phyloP scores from a whole-genome alignment of 2,797 vertebrate species.

The Aulostomus chinensis region DNA sequence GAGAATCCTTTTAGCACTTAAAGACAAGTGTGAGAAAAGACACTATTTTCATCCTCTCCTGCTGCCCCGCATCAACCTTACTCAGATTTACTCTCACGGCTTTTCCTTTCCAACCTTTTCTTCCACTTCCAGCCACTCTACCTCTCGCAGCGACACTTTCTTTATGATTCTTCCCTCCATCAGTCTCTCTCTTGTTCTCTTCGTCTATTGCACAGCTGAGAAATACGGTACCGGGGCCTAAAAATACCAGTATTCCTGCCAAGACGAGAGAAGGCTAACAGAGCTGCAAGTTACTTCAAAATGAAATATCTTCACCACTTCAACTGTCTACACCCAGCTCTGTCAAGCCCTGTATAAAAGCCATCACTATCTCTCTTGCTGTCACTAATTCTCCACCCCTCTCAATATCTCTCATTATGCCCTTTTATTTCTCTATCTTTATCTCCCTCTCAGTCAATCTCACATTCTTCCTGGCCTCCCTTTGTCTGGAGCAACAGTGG shows the following conservation, averaged over 20 bases:
- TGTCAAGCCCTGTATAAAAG: slow-evolving; percentile 37
- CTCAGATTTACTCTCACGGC: not conserved
- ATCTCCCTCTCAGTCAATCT: slow-evolving; percentile 18
- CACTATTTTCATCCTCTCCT: not conserved
- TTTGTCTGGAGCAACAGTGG: not conserved
- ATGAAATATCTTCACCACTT: slow-evolving; percentile 46
- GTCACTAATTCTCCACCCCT: not conserved
- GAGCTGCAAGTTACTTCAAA: slow-evolving; percentile 26
- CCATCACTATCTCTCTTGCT: slow-evolving; percentile 11
- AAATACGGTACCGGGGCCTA: slow-evolving; percentile 37
- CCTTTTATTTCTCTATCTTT: slow-evolving; percentile 21
- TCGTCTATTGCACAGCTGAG: slow-evolving; percentile 11
- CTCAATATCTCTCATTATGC: slow-evolving; percentile 13
- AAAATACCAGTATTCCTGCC: slow-evolving; percentile 47
- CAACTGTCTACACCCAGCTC: slow-evolving; percentile 28
- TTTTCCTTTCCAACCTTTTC: not conserved
- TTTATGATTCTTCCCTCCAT: slow-evolving; percentile 17
- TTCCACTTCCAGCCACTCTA: not conserved
- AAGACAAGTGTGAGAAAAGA: slow-evolving; percentile 4
- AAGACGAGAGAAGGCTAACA: slow-evolving; percentile 41
- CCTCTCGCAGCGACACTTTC: not conserved
- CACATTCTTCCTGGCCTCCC: not conserved
- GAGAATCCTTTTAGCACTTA: slow-evolving; percentile 1
- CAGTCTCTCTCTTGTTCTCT: slow-evolving; percentile 14
- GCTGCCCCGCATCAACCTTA: too few species aligned